These are phyloP conservation scores for Telmatochromis sp. DNA, from an alignment of 2,113 vertebrate genomes.

Conservation along the genomic window DNA sequence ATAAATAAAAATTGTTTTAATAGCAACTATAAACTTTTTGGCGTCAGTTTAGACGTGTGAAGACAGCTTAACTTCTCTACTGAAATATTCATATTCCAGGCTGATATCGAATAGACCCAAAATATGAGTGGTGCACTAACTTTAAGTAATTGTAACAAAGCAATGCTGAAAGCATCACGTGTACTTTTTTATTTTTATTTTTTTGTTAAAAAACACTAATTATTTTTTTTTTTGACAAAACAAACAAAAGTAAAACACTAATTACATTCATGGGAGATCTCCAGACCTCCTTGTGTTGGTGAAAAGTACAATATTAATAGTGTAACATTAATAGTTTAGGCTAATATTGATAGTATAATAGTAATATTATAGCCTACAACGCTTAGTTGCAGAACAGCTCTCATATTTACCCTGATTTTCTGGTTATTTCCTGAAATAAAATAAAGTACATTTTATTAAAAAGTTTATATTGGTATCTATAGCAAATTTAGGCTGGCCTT, in stretches of 20 bases:
- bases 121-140: not conserved
- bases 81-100: not conserved
- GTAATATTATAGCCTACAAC: not conserved
- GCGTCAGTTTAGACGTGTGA: not conserved
- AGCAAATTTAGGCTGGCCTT: not conserved
- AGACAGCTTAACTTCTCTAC: not conserved
- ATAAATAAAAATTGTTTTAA: not conserved
- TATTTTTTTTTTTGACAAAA: not conserved
- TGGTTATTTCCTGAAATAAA: not conserved
- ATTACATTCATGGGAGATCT: not conserved
- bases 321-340: not conserved
- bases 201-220: not conserved
- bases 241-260: not conserved
- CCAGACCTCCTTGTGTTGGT: not conserved
- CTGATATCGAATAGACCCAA: not conserved
- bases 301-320: not conserved
- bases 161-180: not conserved
- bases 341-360: not conserved
- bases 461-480: not conserved
- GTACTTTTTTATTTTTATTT: not conserved
- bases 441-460: not conserved
- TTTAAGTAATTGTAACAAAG: not conserved
- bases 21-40: not conserved
- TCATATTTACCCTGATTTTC: not conserved
- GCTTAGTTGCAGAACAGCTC: not conserved